Percentiles rank a stretch among this genome's conserved stretches.
Evolutionary conservation across 2,797 vertebrate species (phyloP).

Genomic region (Myotis pilosus): DNA sequence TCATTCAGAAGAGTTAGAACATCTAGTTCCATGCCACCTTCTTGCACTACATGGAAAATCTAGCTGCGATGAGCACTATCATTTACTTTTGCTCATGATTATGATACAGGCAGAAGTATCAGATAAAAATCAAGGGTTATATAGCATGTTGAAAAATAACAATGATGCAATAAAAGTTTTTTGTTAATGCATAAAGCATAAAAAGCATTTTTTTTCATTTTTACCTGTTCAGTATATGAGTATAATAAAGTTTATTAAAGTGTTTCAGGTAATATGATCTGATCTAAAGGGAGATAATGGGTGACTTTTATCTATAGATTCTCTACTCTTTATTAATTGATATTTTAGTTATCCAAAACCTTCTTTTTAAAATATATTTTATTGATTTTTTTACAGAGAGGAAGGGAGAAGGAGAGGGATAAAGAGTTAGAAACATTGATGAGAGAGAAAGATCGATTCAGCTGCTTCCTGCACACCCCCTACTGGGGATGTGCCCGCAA

Average conservation of each 20-base stretch:
- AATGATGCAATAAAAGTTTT: conserved; percentile 25
- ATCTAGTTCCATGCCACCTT: neutral
- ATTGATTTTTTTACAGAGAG: too few species aligned
- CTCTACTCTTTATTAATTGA: neutral
- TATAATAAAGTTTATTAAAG: conserved; percentile 32
- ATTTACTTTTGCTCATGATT: conserved; percentile 53
- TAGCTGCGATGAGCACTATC: conserved; percentile 15
- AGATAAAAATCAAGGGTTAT: conserved; percentile 60
- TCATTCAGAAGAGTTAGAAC: conserved; percentile 61
- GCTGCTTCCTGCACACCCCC: too few species aligned
- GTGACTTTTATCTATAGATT: conserved; percentile 28
- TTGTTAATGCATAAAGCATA: conserved; percentile 41
- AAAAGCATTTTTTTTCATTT: conserved; percentile 35
- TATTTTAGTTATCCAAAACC: conserved; percentile 54
- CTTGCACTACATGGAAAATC: neutral
- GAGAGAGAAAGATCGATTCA: too few species aligned
- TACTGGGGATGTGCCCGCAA: too few species aligned
- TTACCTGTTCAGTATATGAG: conserved; percentile 33
- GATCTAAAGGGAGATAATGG: neutral
- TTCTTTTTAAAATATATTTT: neutral
- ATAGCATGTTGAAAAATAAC: conserved; percentile 37
- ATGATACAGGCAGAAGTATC: conserved; percentile 33
- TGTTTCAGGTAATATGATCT: conserved; percentile 58
- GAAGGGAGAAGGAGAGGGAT: too few species aligned
- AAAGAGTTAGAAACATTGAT: too few species aligned